Conservation (phyloP, 2,888 invertebrate species). For the Pandemis cinnamomeana region DNA sequence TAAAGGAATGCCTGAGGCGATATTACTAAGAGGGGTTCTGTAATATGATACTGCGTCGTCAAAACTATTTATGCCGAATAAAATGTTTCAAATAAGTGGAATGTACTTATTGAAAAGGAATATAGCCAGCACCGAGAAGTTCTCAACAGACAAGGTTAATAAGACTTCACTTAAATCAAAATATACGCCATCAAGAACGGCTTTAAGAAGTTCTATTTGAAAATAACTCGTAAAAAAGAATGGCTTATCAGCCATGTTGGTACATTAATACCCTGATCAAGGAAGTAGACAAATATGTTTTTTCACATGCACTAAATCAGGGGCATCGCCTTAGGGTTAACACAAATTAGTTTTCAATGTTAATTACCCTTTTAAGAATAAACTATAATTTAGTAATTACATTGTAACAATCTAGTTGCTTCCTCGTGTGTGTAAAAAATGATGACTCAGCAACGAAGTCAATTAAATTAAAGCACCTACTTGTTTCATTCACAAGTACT, state of each 20-base stretch:
- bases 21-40: constrained; percentile 4
- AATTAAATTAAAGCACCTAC: constrained; percentile 17
- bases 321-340: constrained; percentile 23
- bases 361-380: constrained; percentile 28
- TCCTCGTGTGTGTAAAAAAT: constrained; percentile 38
- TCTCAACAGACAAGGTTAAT: too few species aligned
- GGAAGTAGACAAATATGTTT: constrained; percentile 8
- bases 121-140: too few species aligned
- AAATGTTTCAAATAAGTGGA: too few species aligned
- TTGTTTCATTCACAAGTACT: constrained; percentile 10
- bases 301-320: constrained; percentile 13
- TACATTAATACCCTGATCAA: background rate
- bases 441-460: constrained; percentile 21
- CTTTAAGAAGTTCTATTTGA: background rate
- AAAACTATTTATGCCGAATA: too few species aligned
- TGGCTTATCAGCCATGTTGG: background rate
- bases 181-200: too few species aligned
- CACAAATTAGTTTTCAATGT: constrained; percentile 27
- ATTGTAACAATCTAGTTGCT: constrained; percentile 30
- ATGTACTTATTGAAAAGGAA: background rate
- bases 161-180: too few species aligned
- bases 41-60: background rate
- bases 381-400: constrained; percentile 30
- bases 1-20: constrained; percentile 49
- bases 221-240: background rate